phyloP scores from a whole-genome alignment of 2,797 vertebrate species.

The Anomalospiza imberbis region DNA sequence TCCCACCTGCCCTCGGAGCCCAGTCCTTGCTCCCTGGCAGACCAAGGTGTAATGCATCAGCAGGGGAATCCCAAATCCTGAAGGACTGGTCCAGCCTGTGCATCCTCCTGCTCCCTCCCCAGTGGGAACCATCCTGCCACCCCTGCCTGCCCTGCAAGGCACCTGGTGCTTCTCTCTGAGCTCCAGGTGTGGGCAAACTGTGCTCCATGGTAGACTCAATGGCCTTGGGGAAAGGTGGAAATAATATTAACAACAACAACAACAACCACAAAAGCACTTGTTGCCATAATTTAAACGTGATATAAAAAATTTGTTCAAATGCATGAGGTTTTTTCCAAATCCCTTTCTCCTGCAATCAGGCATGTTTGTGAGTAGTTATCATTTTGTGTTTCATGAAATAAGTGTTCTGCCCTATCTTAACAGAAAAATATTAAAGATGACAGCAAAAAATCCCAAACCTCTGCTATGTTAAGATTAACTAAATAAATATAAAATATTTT shows the following conservation, averaged over 20 bases:
- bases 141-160: neutral
- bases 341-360: neutral
- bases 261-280: too few relatives aligned
- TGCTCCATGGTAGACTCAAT: rapidly evolving
- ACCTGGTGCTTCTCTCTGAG: neutral
- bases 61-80: neutral
- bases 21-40: neutral
- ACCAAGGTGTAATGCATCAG: neutral
- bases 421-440: neutral
- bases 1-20: neutral
- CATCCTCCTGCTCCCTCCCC: neutral
- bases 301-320: neutral
- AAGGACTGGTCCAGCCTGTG: neutral
- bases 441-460: neutral
- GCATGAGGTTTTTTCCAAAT: neutral
- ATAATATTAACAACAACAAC: neutral
- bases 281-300: neutral
- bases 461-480: neutral
- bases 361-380: neutral
- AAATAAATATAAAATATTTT: neutral
- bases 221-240: neutral
- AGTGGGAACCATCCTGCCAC: rapidly evolving
- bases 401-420: neutral
- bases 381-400: neutral
- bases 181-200: neutral